Evolutionary conservation across 2,797 vertebrate genomes (phyloP), one percentile per base, ranked within the genome.

Genomic region (Lagorchestes hirsutus): DNA sequence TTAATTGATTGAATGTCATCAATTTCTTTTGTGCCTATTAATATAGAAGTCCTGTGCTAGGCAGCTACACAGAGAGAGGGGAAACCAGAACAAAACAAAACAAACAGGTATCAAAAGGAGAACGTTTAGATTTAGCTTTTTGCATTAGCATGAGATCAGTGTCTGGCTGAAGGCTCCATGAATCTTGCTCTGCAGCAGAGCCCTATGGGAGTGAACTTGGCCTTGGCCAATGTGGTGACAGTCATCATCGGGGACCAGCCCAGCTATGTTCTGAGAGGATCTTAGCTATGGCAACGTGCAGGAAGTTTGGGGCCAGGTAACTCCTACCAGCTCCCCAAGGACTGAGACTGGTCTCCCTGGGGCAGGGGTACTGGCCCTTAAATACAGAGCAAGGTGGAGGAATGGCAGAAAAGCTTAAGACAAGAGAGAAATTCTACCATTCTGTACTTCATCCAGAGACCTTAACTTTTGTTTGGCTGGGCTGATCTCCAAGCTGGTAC

Each of bases 131-230:
- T 9, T 8, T 55, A 5, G 24, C 55, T 82, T 46, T 55, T 91
- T 94, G n/a, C 5, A 9, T 67, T 12, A 94, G 54, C 67, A 46
- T n/a, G 59, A 96, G 94, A 54, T 74, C 93, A 46, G 34, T 91
- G 67, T 91, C 55, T 92, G 92, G 90, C 62, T 12, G 14, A n/a
- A 16, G 59, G 13, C 31, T 91, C 90, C 55, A 18, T 94, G 95
- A 55, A 34, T 90, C 91, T 95, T 91, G 55, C 8, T 94, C 3
- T 59, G 29, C 29, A 31, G 11, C 12, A 2, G 28, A 59, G 58
- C 4, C 11, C 3, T 31, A 1, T 67, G 31, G 31, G 10, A 34
- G 31, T 5, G 31, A 67, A 14, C 11, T 3, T n/a, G 59, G 59
- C 34, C 18, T 67, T 16, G 13, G 34, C 14, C 62, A 5, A 1